Conservation (phyloP, 2,888 invertebrate species). For the Idaea biselata region DNA sequence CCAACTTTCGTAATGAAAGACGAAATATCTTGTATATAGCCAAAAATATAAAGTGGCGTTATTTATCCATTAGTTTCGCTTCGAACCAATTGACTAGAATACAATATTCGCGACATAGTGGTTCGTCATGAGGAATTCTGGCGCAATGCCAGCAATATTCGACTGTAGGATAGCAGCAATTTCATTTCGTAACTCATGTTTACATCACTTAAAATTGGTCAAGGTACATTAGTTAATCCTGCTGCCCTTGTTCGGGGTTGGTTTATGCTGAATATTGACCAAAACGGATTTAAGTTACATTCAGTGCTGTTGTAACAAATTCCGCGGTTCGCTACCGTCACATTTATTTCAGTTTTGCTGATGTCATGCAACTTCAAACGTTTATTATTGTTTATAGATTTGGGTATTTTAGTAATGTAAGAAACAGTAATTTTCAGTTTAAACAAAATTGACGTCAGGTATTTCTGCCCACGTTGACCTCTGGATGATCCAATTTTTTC, state of each 20-base stretch:
- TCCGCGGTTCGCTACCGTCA: not conserved
- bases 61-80: slow-evolving; percentile 4
- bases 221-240: slow-evolving; percentile 41
- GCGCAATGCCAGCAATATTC: slow-evolving; percentile 53
- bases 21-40: slow-evolving; percentile 6
- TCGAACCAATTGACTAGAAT: slow-evolving; percentile 38
- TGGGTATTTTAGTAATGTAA: not conserved
- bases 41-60: not conserved
- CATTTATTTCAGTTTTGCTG: slow-evolving; percentile 1
- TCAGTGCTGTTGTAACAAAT: not conserved
- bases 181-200: slow-evolving; percentile 72
- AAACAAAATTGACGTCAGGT: slow-evolving; percentile 33
- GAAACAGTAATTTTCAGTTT: not conserved
- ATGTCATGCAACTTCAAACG: slow-evolving; percentile 10
- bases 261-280: not conserved
- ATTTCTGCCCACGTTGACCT: slow-evolving; percentile 29
- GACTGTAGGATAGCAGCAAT: slow-evolving; percentile 54
- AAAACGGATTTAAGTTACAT: not conserved
- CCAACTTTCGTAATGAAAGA: not conserved
- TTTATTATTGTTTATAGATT: not conserved
- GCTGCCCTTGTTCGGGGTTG: not conserved
- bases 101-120: slow-evolving; percentile 51
- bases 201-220: slow-evolving; percentile 63
- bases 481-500: not conserved
- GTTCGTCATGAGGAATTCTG: slow-evolving; percentile 59